Evolutionary conservation across 2,113 vertebrate genomes (phyloP).

Genomic region (Procavia capensis): DNA sequence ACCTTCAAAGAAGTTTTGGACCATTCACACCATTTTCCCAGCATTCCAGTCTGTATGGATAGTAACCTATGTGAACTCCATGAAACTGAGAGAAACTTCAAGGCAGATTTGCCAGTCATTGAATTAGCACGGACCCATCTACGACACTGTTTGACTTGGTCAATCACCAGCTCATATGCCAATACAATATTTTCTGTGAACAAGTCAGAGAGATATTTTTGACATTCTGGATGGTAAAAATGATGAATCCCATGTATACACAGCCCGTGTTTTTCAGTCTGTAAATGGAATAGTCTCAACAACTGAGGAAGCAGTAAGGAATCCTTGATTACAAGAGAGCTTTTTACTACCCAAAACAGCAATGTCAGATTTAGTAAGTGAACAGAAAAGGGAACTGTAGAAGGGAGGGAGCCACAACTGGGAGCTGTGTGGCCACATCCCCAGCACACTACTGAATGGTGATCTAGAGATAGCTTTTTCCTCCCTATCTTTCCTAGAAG

Average conservation of each 20-base stretch:
- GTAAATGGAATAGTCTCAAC: no score
- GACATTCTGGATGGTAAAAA: not conserved
- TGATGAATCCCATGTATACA: no score
- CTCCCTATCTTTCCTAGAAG: not conserved
- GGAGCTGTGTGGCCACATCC: not conserved
- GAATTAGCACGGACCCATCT: not conserved
- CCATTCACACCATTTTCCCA: not conserved
- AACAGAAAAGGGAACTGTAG: not conserved
- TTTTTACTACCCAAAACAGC: not conserved
- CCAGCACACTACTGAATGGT: not conserved
- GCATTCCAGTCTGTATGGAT: not conserved
- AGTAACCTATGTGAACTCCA: not conserved
- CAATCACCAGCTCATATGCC: not conserved
- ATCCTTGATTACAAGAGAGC: no score
- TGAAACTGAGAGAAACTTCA: not conserved
- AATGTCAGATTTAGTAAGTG: no score
- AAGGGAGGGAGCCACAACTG: fast-evolving
- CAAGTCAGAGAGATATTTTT: fast-evolving
- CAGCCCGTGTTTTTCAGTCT: no score
- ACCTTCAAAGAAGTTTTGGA: not conserved
- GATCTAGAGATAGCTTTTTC: not conserved
- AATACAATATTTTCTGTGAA: not conserved
- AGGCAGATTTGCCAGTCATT: not conserved
- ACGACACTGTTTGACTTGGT: no score
- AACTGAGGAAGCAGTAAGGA: not conserved